Base-by-base conservation (phyloP, 2,113 vertebrate genomes). In the Vidua chalybeata region DNA sequence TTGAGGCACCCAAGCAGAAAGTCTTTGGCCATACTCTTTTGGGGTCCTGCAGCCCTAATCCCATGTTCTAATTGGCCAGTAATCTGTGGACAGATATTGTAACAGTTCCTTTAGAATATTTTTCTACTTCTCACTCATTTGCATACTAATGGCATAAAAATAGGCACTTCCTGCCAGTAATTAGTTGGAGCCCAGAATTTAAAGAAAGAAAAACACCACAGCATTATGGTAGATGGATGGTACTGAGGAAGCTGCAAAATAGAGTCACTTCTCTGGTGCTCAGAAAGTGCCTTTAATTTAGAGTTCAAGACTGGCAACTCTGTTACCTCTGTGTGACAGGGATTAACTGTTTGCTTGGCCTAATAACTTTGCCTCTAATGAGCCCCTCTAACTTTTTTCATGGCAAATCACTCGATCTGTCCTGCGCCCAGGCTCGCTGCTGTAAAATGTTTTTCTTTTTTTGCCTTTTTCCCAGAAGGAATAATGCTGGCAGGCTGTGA, bases 91-190 rank as follows among this genome's bases (percentile, higher is more conserved):
- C 93, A 96, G 96, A 97, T 96, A 97, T 97, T 97, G 96, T 97
- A 97, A 96, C 96, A 96, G 96, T 97, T 97, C 97, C 96, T 97
- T 97, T 96, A 94, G 96, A 97, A 96, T 97, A 97, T 96, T 97
- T 97, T 96, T 97, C 95, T 96, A 75, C 97, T 97, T 97, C 90
- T 95, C 76, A 43, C 84, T 97, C 94, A 97, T 97, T 97, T 97
- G 94, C 97, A 97, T 97, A 94, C 94, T 97, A 97, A 97, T 97
- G 95, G 96, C 93, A 97, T 97, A 97, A 97, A 97, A 96, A 97
- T 96, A 96, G 90, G 97, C 93, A 96, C 97, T 97, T 97, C 97
- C 97, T 97, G 96, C 95, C 90, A 96, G 96, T 97, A 97, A 97
- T 97, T 97, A 97, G 96, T 82, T 91, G 82, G 96, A 97, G 90